Conservation (phyloP, 2,888 invertebrate species). For the Drosophila setosimentum region DNA sequence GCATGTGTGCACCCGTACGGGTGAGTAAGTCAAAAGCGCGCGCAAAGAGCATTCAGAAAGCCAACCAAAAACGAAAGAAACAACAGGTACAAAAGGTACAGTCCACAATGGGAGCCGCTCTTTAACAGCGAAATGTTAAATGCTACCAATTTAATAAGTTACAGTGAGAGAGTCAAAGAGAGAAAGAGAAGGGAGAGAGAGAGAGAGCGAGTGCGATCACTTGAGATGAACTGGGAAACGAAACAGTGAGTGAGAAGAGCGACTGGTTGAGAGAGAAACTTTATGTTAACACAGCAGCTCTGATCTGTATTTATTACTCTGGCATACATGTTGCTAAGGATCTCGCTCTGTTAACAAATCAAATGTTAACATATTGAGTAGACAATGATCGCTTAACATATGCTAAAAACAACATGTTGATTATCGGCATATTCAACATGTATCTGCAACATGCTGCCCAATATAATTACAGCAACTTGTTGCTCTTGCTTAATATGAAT, state of each 20-base stretch:
- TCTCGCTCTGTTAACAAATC: neutral
- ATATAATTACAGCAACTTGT: slow-evolving; percentile 21
- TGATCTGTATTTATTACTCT: neutral
- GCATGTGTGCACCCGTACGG: slow-evolving; percentile 4
- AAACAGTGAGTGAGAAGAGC: slow-evolving; percentile 11
- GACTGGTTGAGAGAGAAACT: neutral
- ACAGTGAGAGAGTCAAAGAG: neutral
- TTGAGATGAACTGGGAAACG: slow-evolving; percentile 5
- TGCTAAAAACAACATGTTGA: slow-evolving; percentile 6
- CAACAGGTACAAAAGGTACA: slow-evolving; percentile 79
- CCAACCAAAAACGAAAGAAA: slow-evolving; percentile 51
- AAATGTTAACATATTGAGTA: neutral
- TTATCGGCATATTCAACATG: neutral
- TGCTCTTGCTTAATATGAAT: slow-evolving; percentile 12
- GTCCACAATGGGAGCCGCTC: slow-evolving; percentile 49
- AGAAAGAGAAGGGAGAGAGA: neutral
- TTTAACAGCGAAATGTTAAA: slow-evolving; percentile 38
- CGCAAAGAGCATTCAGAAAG: slow-evolving; percentile 73
- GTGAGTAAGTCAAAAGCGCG: slow-evolving; percentile 67
- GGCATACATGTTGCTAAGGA: slow-evolving; percentile 3
- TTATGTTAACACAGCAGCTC: neutral
- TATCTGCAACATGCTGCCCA: slow-evolving; percentile 9
- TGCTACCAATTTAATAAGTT: slow-evolving; percentile 26
- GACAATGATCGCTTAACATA: neutral
- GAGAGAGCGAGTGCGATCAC: neutral